Evolutionary conservation across 2,113 vertebrate species (phyloP), one percentile per base, ranked within the genome.

Genomic region (Aspiorhynchus laticeps): DNA sequence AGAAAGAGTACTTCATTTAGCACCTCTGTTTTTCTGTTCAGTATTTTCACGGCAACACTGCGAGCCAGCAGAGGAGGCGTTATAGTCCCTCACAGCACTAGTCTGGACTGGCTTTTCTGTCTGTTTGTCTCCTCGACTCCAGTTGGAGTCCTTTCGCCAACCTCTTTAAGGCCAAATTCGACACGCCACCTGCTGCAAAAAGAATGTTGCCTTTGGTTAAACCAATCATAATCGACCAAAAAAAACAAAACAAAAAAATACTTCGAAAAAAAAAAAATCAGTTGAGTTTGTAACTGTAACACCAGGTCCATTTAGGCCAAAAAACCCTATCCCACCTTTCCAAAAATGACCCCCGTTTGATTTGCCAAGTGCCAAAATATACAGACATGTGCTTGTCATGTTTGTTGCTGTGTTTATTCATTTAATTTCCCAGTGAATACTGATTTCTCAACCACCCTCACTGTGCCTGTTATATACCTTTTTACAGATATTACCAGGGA

Each of bases 1-100:
- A 99, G 96, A 99, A 99, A 92, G 98, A 99, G 93, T 99, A 99
- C 94, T 99, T 99, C 95, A 99, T 99, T 96, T 99, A 98, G 95
- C 95, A 92, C 91, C 94, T 92, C 93, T 93, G 93, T 94, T 88
- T 85, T 89, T 88, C 53, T 88, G 65, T 63, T 85, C 53, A 92
- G 90, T 93, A 94, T 91, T 92, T 91, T 85, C 88, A 87, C 51
- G 86, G 83, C 88, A 89, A 89, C 83, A 63, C 83, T 63, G 86
- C 83, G 81, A 85, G 83, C 83, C 88, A 85, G 86, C 88, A 28
- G 76, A 84, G 86, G 85, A 86, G 86, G 86, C 46, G 36, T 80
- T 89, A 90, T 88, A 89, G 91, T 53, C 48, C 76, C 76, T 53
- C 48, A 71, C 41, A 90, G 89, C 67, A 65, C 89, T 87, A 88